These are phyloP conservation scores for Drosophila peninsularis DNA, from an alignment of 2,888 invertebrate species.

Conservation along the genomic window DNA sequence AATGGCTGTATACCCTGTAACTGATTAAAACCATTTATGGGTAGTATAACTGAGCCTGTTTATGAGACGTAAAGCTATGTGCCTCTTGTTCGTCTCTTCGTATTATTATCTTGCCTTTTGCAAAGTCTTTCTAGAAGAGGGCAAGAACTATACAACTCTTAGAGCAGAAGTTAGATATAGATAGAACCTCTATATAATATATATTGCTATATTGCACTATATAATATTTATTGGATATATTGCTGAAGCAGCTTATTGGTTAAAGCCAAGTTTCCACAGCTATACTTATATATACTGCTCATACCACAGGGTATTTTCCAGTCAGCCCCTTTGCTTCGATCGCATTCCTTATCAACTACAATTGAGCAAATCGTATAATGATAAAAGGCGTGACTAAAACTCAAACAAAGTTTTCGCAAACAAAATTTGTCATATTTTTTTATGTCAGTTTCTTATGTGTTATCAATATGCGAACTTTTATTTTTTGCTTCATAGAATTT, in stretches of 20 bases:
- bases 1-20: slow-evolving; percentile 6
- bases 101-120: neutral
- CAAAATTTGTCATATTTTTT: slow-evolving; percentile 18
- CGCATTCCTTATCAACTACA: slow-evolving; percentile 9
- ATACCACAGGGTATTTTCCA: neutral
- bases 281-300: neutral
- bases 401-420: slow-evolving; percentile 14
- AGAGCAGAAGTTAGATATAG: too few species aligned
- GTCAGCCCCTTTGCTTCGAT: too few species aligned
- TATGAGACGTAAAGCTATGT: neutral
- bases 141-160: neutral
- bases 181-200: neutral
- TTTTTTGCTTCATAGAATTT: slow-evolving; percentile 4
- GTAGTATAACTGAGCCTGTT: neutral
- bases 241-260: neutral
- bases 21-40: accelerated
- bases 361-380: slow-evolving; percentile 1
- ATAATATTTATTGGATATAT: too few species aligned
- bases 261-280: neutral
- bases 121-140: neutral
- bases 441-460: neutral
- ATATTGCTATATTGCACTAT: too few species aligned
- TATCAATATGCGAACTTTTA: slow-evolving; percentile 16
- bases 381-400: slow-evolving; percentile 26
- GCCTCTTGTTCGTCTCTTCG: too few species aligned